Evolutionary conservation across 92 coral and sea anemone species (phyloP).

Genomic region (Epizoanthus rinbou): DNA sequence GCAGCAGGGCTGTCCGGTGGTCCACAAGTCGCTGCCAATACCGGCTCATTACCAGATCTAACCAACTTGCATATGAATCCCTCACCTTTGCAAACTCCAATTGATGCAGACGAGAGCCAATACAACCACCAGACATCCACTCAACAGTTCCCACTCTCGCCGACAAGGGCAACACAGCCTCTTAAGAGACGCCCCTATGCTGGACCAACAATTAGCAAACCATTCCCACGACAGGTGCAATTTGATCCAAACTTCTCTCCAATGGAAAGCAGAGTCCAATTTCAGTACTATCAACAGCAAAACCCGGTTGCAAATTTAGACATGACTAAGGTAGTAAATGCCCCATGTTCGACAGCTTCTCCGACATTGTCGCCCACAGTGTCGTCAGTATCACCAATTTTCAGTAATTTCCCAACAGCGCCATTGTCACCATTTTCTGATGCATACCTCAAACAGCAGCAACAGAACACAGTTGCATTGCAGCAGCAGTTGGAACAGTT

Average conservation of each 20-base stretch:
- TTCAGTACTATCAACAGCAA: conserved; percentile 43
- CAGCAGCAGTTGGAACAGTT: conserved; percentile 82
- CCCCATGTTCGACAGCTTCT: conserved; percentile 59
- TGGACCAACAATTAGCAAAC: conserved; percentile 34
- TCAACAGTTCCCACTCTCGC: conserved; percentile 32
- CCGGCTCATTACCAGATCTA: conserved; percentile 95
- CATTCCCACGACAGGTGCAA: conserved; percentile 29
- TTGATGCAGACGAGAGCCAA: conserved; percentile 77
- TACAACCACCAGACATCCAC: conserved; percentile 59
- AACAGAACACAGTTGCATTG: conserved; percentile 46
- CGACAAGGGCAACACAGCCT: conserved; percentile 5
- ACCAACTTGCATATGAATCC: conserved; percentile 91
- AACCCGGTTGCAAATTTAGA: conserved; percentile 38
- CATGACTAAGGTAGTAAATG: conserved; percentile 23
- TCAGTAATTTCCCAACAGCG: conserved; percentile 66
- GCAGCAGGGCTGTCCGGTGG: conserved; percentile 13
- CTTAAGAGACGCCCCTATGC: conserved; percentile 29
- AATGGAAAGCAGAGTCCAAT: conserved; percentile 38
- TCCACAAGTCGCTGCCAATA: conserved; percentile 50
- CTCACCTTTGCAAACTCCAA: conserved; percentile 92
- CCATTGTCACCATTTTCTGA: conserved; percentile 84
- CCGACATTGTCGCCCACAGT: conserved; percentile 81
- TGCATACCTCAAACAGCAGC: conserved; percentile 80
- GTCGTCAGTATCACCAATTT: conserved; percentile 78
- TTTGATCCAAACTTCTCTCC: conserved; percentile 43